Evolutionary conservation across 1,140 invertebrate species (phyloP), one percentile per base, ranked within the genome.

Genomic region (Steinernema feltiae): DNA sequence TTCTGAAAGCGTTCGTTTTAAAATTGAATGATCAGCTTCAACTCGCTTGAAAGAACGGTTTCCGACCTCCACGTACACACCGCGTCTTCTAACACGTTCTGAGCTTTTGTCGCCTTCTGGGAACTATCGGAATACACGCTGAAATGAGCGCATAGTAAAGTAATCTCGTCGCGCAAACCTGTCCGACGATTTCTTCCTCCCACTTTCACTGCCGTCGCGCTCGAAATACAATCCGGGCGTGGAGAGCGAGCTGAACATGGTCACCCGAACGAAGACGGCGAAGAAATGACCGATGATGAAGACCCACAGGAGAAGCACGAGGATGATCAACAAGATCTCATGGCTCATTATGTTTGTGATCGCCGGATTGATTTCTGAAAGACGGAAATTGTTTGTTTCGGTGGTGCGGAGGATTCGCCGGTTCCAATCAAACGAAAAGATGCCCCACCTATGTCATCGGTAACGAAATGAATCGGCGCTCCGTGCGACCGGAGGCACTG

Each of bases 241-340:
- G 31, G 48, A 53, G 3, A 74, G 46, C 1, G 73, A 30, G n/a
- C 30, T 46, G 31, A 74, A 48, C 48, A 74, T 69, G 2, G 73
- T 32, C 7, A 74, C 31, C n/a, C 73, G 48, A n/a, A 30, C 35
- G 46, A 69, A 74, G 21, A 74, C 30, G 31, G 69, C 17, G 30
- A 74, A 69, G 32, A 74, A 74, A 17, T 74, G 73, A 12, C 29
- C 30, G 32, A 74, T 32, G 31, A 74, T 74, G 31, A 74, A 18
- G 27, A 32, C 73, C 73, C 73, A 74, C 1, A 74, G 30, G 32
- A 74, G 32, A 3, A 74, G 69, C 0, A 74, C 73, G 15, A 74
- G 48, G 7, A 74, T n/a, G 48, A 30, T 46, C 17, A 74, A 30
- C 7, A 74, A 30, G 15, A 74, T 48, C 69, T 74, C 73, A 27